Evolutionary conservation across 2,797 vertebrate species (phyloP), one percentile per base, ranked within the genome.

Genomic region (Rhinella marina): DNA sequence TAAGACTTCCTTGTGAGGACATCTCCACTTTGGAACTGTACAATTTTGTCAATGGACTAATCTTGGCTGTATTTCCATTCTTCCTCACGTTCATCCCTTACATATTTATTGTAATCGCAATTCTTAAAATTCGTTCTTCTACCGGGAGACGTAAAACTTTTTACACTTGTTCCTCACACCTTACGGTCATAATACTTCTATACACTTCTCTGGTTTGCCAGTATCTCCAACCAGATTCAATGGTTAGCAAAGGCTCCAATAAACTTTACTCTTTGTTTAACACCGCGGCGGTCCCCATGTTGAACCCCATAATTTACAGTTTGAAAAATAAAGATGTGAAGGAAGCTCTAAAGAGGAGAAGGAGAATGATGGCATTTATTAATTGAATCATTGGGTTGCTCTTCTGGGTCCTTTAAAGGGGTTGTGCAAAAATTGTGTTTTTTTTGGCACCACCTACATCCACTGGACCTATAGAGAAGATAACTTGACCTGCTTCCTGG

Each of bases 81-180:
- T 17, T 86, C 54, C 56, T 86, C 11, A 79, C 75, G 0, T 76
- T 87, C 10, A 80, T 50, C 11, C 89, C 88, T 19, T 90, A 89
- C 7, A 19, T 57, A 9, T 90, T 88, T 59, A 90, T 90, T 41
- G 70, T 91, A 1, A 52, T 13, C 29, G 64, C 72, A 3, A 90
- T 88, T 11, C 77, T 90, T 13, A 83, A 0, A 32, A 89, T 90
- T 9, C 52, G 3, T n/a, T 89, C 86, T 66, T 81, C 11, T 0
- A 56, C 64, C 1, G 88, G 84, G 6, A 85, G 68, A 32, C 56
- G 8, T 41, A 91, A 90, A 84, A 83, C 87, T 17, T 90, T 91
- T 13, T 87, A 88, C 32, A 90, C 90, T 0, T 88, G 88, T 54
- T 90, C 85, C 29, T 90, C 90, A 2, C 88, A 91, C 7, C 41